Base-by-base conservation (phyloP, 2,113 vertebrate species). In the Dipodomys stephensi region DNA sequence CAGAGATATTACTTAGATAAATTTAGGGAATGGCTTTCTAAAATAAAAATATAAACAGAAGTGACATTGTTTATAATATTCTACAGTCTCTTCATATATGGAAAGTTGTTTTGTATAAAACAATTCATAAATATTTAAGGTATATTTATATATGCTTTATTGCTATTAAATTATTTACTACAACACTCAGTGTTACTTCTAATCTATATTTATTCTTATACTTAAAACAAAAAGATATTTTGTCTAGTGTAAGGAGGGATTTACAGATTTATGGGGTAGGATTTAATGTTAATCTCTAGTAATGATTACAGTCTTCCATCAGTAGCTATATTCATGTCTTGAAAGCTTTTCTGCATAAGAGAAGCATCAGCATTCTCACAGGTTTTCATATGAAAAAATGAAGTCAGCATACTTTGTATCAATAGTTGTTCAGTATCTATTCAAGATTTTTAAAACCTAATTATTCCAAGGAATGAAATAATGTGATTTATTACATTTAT, bases 131-230 rank as follows among this genome's bases (percentile, higher is more conserved):
- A 92, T 96, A 93, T 71, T 72, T 92, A 73, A 77, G 27, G 16
- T 11, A 71, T 12, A 65, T 49, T 57, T 86, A 68, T 68, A 64
- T 57, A 30, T 53, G 20, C 27, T 87, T 83, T 57, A 19, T 92
- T 92, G 5, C n/a, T 79, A 83, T 92, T 76, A 74, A 67, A 90
- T 95, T 91, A 88, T 90, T 88, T 85, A 91, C 81, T 60, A 46
- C 10, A 73, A 15, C 46, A 83, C 68, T 94, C 16, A 95, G 69
- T 94, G 18, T 88, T 87, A 93, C 27, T 20, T 80, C 46, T 89
- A 82, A 20, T 57, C 46, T 67, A 60, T 79, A 80, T 79, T 94
- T 91, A 86, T 84, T 90, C 85, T 84, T 11, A 74, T 94, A 65
- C 8, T 83, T 87, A 91, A 93, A 81, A 15, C 69, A 86, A 89